Base-by-base conservation (phyloP, 1,140 invertebrate genomes). In the Mercenaria mercenaria region DNA sequence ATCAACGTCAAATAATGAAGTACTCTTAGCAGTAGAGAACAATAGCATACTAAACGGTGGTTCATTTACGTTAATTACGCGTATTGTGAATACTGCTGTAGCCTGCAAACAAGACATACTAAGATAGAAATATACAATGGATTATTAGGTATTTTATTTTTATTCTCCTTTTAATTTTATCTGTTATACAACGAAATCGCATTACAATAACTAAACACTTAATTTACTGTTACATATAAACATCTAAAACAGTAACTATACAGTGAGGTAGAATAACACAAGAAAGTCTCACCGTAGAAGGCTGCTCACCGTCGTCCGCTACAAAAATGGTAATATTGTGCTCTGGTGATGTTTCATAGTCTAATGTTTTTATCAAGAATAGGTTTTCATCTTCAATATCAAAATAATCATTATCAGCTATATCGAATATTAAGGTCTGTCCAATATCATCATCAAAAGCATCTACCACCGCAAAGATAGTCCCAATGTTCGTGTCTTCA, bases 41-140 rank as follows among this genome's bases (percentile, higher is more conserved):
- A 87, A 11, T 26, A 18, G 26, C 3, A 87, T 2, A 20, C 11
- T 43, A 20, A 41, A 13, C 18, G 84, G 84, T 18, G 84, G 26
- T 61, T 87, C 84, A 77, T 87, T 87, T 29, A 87, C 72, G 37
- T 87, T 50, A 0, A 37, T 77, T 37, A 87, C 32, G n/a, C 39
- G 6, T 64, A 85, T 69, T 26, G 34, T 20, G 20, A 83, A 47
- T 43, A 26, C 29, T 29, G 43, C 23, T 34, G 50, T 29, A n/a
- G 26, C 41, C 76, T 79, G n/a, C 11, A 52, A 76, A 43, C 2
- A 18, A n/a, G 18, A 52, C n/a, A n/a, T n/a, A n/a, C n/a, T n/a
- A n/a, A n/a, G n/a, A n/a, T n/a, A n/a, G n/a, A n/a, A n/a, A n/a
- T n/a, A n/a, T n/a, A n/a, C n/a, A n/a, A n/a, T n/a, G n/a, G n/a